Evolutionary conservation across 2,888 invertebrate species (phyloP).

Genomic region (Hedychridium roseum): DNA sequence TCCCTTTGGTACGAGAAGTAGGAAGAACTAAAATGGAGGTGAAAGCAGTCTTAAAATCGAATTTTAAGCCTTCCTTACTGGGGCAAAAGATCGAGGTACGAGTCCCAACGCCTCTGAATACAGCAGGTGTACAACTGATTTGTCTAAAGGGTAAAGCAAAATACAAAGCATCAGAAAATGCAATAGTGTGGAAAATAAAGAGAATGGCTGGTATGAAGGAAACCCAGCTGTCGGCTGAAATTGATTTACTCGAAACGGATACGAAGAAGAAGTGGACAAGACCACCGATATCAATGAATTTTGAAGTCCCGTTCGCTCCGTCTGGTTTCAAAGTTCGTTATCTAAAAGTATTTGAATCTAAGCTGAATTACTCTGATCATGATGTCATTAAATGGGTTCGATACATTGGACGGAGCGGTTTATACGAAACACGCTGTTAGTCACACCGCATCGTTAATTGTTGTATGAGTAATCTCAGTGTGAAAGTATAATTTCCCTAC

Average conservation of each 20-base stretch:
- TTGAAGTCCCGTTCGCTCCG: conserved; percentile 99
- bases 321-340: conserved; percentile 99
- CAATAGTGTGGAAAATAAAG: conserved; percentile 91
- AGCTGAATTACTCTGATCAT: conserved; percentile 99
- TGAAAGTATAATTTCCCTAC: conserved; percentile 21
- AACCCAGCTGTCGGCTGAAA: conserved; percentile 98
- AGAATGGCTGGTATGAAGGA: conserved; percentile 99
- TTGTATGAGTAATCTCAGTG: conserved; percentile 46
- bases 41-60: conserved; percentile 98
- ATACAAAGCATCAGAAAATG: conserved; percentile 99
- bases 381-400: conserved; percentile 99
- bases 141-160: conserved; percentile 99
- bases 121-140: conserved; percentile 97
- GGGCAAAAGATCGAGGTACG: conserved; percentile 99
- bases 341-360: conserved; percentile 98
- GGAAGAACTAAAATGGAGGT: conserved; percentile 99
- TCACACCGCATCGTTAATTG: conserved; percentile 36
- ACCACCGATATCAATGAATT: conserved; percentile 99
- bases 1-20: conserved; percentile 96
- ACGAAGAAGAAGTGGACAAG: conserved; percentile 99
- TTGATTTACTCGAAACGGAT: conserved; percentile 96
- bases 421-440: conserved; percentile 99
- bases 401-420: conserved; percentile 98
- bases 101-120: conserved; percentile 98
- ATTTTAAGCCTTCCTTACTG: conserved; percentile 96